Evolutionary conservation across 2,888 invertebrate genomes (phyloP).

Genomic region (Anagyrus pseudococci): DNA sequence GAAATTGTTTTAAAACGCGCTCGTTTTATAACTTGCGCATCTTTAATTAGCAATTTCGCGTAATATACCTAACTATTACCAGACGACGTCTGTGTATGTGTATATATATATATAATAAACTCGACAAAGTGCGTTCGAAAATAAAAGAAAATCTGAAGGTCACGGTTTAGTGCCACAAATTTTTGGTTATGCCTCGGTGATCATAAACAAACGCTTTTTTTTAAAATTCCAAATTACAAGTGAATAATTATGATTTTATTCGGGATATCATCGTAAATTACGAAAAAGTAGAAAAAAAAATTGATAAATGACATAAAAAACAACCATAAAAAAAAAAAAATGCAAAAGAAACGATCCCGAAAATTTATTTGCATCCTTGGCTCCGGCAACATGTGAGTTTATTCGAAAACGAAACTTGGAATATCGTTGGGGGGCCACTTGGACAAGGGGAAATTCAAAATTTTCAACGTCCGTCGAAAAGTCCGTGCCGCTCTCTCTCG

Average conservation of each 20-base stretch:
- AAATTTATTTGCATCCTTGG: slow-evolving; percentile 4
- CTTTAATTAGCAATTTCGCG: no score
- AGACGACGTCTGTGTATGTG: no score
- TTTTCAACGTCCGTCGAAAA: neutral
- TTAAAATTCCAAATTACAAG: neutral
- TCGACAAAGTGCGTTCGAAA: no score
- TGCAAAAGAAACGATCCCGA: neutral
- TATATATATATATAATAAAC: no score
- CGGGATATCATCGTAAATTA: neutral
- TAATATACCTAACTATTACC: no score
- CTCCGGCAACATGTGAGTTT: slow-evolving; percentile 14
- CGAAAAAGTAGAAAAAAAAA: slow-evolving; percentile 1
- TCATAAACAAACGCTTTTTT: no score
- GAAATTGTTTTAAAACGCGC: no score
- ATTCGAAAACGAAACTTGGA: no score
- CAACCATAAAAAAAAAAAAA: slow-evolving; percentile 7
- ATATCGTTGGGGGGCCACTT: neutral
- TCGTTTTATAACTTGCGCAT: no score
- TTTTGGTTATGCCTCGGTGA: no score
- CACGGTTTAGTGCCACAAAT: neutral
- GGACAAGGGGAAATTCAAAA: neutral
- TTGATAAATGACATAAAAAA: neutral
- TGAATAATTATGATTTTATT: no score
- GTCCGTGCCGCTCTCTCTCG: neutral
- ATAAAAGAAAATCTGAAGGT: neutral